phyloP scores from a whole-genome alignment of 2,888 invertebrate species.

The Scotopteryx bipunctaria region DNA sequence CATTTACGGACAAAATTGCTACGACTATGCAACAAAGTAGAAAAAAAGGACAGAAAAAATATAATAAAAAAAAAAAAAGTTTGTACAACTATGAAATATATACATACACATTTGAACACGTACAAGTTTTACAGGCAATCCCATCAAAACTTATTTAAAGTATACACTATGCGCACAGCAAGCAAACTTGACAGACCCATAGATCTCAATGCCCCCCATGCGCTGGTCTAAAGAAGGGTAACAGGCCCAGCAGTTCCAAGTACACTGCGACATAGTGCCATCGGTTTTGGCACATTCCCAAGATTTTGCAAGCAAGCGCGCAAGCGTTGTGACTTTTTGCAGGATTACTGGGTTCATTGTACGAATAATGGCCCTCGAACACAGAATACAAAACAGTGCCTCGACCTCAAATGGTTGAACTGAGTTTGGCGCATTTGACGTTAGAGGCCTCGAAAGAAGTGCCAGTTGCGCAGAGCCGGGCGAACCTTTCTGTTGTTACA shows the following conservation, averaged over 20 bases:
- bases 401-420: background rate
- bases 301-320: conserved; percentile 1
- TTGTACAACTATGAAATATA: no score
- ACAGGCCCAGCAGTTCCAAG: background rate
- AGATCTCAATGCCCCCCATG: no score
- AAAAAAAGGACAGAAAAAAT: no score
- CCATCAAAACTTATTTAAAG: no score
- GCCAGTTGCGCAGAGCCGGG: background rate
- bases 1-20: no score
- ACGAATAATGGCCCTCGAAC: conserved; percentile 1
- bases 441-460: background rate
- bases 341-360: conserved; percentile 4
- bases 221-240: background rate
- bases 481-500: background rate
- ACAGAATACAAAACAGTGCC: background rate
- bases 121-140: no score
- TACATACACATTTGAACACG: no score
- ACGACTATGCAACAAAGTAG: no score
- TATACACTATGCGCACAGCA: no score
- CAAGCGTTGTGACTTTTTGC: conserved; percentile 19
- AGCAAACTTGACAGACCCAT: no score
- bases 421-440: conserved; percentile 1
- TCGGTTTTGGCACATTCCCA: conserved; percentile 9
- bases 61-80: no score
- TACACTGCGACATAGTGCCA: background rate